These are phyloP conservation scores for Hydractinia symbiolongicarpus DNA, from an alignment of 30 jellyfish, hydroid and myxozoan genomes.

Conservation along the genomic window DNA sequence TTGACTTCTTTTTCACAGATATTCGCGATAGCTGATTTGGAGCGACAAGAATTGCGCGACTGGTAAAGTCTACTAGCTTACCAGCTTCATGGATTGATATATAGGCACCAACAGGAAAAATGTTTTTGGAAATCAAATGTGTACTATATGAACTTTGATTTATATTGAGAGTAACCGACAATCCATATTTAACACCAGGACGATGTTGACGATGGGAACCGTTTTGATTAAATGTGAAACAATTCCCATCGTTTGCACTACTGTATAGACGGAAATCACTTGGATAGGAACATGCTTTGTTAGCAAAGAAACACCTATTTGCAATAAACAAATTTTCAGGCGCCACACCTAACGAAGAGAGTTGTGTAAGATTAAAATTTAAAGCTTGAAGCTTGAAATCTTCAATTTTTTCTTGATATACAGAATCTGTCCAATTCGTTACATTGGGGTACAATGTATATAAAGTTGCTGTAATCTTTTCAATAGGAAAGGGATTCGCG, in stretches of 20 bases:
- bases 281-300: neutral
- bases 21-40: conserved; percentile 38
- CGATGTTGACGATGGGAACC: neutral
- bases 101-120: conserved; percentile 19
- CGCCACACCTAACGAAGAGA: neutral
- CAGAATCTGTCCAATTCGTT: neutral
- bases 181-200: conserved; percentile 22
- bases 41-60: neutral
- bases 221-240: conserved; percentile 8
- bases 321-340: neutral
- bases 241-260: conserved; percentile 19
- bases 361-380: neutral
- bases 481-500: conserved; percentile 4
- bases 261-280: conserved; percentile 3
- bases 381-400: neutral
- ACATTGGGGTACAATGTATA: neutral
- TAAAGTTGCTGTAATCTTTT: neutral
- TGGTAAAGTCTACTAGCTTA: neutral
- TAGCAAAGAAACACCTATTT: neutral
- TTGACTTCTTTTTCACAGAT: conserved; percentile 13
- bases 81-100: neutral
- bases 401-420: neutral
- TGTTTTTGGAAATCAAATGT: neutral
- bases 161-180: conserved; percentile 15
- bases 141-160: conserved; percentile 14